Evolutionary conservation across 2,888 invertebrate species (phyloP), one percentile per base, ranked within the genome.

Genomic region (Amaurobius ferox): DNA sequence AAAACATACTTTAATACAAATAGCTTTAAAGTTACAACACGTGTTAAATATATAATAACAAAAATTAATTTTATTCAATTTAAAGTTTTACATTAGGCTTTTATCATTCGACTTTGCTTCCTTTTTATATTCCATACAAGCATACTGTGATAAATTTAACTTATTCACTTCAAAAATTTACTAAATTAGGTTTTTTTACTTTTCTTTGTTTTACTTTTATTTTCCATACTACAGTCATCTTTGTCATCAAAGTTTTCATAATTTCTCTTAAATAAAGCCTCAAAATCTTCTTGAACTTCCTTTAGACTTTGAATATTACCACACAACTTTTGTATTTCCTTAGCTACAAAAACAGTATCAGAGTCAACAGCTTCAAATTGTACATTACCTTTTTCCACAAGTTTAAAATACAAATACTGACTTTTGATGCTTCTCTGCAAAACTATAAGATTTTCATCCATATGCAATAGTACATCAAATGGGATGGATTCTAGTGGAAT

Each of bases 231-330:
- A 30, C n/a, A n/a, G n/a, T 39, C 35, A 6, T 68, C 68, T 26
- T 39, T 35, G 32, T 73, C 71, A 83, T 83, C 73, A 74, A 67
- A 85, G 32, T 73, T 66, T 77, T 83, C 73, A 74, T 48, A 85
- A 19, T 29, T 32, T 39, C 55, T 72, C 40, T 85, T 85, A 55
- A 77, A 77, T 6, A 85, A 55, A n/a, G 55, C 29, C 16, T 76
- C 76, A 77, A 62, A 77, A 71, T 85, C 83, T 32, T 77, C 72
- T 71, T 71, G 55, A 19, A 74, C 35, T 28, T 30, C n/a, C 23
- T 44, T 7, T 29, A 70, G n/a, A 30, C 26, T 16, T 62, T 74
- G 44, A 40, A 40, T 30, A 62, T 62, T 44, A 19, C 40, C 23
- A 61, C 71, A 85, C 71, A 85, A 85, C 11, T 1, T 16, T n/a